Conservation (phyloP, 1,140 invertebrate genomes). For the Drosophila leontia region DNA sequence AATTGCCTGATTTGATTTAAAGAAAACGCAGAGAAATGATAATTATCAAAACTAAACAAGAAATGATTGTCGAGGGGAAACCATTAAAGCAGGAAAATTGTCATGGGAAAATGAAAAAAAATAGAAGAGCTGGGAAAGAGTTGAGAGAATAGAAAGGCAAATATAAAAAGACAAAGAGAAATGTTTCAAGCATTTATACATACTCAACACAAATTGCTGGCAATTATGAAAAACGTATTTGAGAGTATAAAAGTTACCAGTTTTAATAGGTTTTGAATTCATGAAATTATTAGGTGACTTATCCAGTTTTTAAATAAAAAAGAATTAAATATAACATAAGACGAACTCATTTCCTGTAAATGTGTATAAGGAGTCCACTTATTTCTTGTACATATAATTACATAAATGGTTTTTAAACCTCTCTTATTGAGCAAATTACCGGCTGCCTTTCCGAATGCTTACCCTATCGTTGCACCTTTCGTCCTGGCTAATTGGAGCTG, state of each 20-base stretch:
- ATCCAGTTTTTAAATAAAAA: background rate
- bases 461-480: constrained; percentile 52
- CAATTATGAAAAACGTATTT: background rate
- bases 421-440: constrained; percentile 33
- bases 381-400: constrained; percentile 36
- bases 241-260: background rate
- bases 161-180: constrained; percentile 3
- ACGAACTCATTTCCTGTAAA: constrained; percentile 3
- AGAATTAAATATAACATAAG: background rate
- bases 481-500: constrained; percentile 51
- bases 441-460: constrained; percentile 19
- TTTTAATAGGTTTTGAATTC: background rate
- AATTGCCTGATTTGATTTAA: constrained; percentile 35
- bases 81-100: constrained; percentile 22
- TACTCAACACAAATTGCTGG: background rate
- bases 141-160: background rate
- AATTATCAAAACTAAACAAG: constrained; percentile 48
- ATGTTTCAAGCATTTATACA: background rate
- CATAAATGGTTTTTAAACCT: constrained; percentile 34
- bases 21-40: constrained; percentile 55
- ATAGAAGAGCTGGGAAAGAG: constrained; percentile 16
- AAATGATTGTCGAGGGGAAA: constrained; percentile 33
- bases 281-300: too few species aligned
- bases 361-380: background rate
- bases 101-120: constrained; percentile 40